These are phyloP conservation scores for Molossus molossus DNA, from an alignment of 2,797 vertebrate species.

Conservation along the genomic window DNA sequence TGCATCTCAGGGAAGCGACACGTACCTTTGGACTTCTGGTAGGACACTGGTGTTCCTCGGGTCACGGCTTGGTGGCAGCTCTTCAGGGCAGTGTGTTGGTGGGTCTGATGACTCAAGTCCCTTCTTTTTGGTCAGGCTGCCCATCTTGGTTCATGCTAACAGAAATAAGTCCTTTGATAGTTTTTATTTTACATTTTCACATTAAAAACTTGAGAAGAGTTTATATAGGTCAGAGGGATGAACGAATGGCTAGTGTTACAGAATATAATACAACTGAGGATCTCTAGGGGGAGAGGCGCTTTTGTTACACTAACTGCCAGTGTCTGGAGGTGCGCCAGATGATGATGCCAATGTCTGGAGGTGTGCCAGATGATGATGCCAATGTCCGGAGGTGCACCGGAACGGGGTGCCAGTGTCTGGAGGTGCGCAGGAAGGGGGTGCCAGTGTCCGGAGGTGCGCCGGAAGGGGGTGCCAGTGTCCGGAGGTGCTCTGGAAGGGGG, in stretches of 20 bases:
- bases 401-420: too few species aligned
- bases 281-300: background rate
- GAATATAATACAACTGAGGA: background rate
- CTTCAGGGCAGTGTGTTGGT: background rate
- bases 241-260: background rate
- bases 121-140: background rate
- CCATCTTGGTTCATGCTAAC: background rate
- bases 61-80: background rate
- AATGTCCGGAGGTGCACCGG: too few species aligned
- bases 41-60: background rate
- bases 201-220: background rate
- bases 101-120: background rate
- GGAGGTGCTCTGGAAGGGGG: too few species aligned
- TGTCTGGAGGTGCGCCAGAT: background rate
- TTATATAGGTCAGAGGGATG: background rate
- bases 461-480: too few species aligned
- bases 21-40: background rate
- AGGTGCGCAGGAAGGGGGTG: too few species aligned
- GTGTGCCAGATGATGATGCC: too few species aligned
- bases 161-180: background rate
- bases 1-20: too few species aligned
- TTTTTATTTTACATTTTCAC: conserved; percentile 36
- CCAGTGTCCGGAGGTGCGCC: too few species aligned
- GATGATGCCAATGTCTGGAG: background rate
- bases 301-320: background rate